A percentile compares a stretch with the other conserved stretches of the same genome.
Conservation (phyloP, 1,140 invertebrate species). For the Neoseiulus cucumeris region DNA sequence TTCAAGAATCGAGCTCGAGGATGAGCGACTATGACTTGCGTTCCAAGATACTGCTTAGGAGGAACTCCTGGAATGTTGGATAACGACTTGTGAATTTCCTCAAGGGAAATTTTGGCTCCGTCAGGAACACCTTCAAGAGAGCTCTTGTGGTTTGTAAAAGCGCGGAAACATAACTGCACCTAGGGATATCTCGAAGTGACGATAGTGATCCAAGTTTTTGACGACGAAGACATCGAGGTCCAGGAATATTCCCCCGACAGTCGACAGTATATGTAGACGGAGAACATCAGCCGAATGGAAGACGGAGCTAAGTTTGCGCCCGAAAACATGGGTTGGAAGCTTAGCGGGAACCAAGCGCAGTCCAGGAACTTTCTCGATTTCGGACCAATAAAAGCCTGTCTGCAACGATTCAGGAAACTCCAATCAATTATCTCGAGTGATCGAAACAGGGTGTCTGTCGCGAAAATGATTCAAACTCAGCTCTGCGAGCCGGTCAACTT, state of each 20-base stretch:
- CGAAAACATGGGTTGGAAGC: slow-evolving; percentile 22
- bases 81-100: background rate
- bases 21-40: slow-evolving; percentile 24
- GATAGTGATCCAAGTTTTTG: slow-evolving; percentile 25
- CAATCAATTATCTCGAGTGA: background rate
- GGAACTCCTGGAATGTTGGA: slow-evolving; percentile 12
- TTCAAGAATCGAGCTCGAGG: slow-evolving; percentile 23
- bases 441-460: too few species aligned
- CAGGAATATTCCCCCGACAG: slow-evolving; percentile 28
- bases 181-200: slow-evolving; percentile 26
- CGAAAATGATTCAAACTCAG: too few species aligned
- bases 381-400: slow-evolving; percentile 19
- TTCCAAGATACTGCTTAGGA: slow-evolving; percentile 19
- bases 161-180: too few species aligned
- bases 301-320: slow-evolving; percentile 21
- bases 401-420: background rate
- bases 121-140: too few species aligned
- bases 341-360: slow-evolving; percentile 14
- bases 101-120: slow-evolving; percentile 17
- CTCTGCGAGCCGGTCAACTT: too few species aligned
- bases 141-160: too few species aligned
- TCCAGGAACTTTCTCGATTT: slow-evolving; percentile 14
- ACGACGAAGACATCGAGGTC: slow-evolving; percentile 28
- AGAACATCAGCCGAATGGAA: slow-evolving; percentile 28
- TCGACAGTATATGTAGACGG: slow-evolving; percentile 24